These are phyloP conservation scores for Blastomussa wellsi DNA, from an alignment of 92 coral and sea anemone genomes.

Conservation along the genomic window DNA sequence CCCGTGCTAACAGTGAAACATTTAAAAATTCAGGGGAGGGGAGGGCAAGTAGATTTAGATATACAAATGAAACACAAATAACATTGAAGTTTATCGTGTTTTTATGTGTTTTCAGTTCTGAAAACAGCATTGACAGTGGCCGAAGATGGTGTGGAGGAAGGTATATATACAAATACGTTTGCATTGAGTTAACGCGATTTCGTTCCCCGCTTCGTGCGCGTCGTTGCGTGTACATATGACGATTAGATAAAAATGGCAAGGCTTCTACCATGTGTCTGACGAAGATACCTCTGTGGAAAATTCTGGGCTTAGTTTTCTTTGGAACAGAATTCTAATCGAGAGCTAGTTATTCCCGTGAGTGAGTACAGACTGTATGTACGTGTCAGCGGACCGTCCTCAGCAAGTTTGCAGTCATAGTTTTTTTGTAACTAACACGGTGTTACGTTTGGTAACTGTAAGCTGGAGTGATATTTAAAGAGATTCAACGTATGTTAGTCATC, in stretches of 20 bases:
- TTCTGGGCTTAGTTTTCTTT: neutral
- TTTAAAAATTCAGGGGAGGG: neutral
- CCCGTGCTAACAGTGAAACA: neutral
- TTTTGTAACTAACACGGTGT: neutral
- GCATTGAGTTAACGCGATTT: no score
- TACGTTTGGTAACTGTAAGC: neutral
- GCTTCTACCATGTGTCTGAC: neutral
- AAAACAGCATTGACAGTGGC: slow-evolving; percentile 68
- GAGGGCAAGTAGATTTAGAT: neutral
- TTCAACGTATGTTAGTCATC: neutral
- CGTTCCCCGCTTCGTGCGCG: neutral
- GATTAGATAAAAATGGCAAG: neutral
- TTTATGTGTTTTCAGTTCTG: slow-evolving; percentile 11
- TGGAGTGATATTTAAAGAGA: neutral
- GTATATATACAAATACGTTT: slow-evolving; percentile 35
- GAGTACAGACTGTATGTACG: neutral
- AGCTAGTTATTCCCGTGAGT: no score
- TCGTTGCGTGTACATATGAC: neutral
- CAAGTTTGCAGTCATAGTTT: no score
- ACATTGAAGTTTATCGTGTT: neutral
- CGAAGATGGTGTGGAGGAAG: slow-evolving; percentile 98
- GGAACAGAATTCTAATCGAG: neutral
- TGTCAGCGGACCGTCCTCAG: neutral
- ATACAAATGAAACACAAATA: neutral
- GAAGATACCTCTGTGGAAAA: neutral